These are phyloP conservation scores for Allolobophora icterica DNA, from an alignment of 2,888 invertebrate genomes.

Conservation along the genomic window DNA sequence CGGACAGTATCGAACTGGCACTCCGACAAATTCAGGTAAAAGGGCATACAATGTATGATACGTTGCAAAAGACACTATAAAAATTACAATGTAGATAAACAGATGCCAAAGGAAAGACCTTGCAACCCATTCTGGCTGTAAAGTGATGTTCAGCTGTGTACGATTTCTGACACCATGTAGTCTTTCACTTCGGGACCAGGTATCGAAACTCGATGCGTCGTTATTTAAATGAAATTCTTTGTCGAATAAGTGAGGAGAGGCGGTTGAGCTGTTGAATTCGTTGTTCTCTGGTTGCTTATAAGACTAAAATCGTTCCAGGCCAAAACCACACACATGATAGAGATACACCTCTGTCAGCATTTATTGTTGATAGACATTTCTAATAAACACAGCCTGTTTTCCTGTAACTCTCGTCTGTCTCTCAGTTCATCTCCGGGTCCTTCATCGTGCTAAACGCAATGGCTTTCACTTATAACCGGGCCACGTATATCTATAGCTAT, in stretches of 20 bases:
- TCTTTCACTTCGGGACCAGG: too few relatives aligned
- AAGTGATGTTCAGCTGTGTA: too few relatives aligned
- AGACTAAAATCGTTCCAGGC: neutral
- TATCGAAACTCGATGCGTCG: too few relatives aligned
- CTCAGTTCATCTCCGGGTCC: neutral
- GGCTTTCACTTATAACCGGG: neutral
- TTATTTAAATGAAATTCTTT: too few relatives aligned
- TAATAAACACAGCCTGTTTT: too few relatives aligned
- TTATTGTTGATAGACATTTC: neutral
- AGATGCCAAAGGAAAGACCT: neutral
- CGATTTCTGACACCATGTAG: too few relatives aligned
- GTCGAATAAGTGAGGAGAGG: too few relatives aligned
- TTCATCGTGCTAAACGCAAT: neutral
- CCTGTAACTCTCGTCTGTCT: neutral
- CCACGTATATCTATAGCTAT: neutral
- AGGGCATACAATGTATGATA: neutral
- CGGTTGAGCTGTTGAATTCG: neutral
- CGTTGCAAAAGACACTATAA: too few relatives aligned
- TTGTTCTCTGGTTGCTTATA: neutral
- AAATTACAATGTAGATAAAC: too few relatives aligned
- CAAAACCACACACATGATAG: neutral
- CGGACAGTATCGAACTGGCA: slow-evolving; percentile 42
- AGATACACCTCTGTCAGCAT: neutral
- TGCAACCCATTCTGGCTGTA: too few relatives aligned
- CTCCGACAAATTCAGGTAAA: slow-evolving; percentile 40